These are phyloP conservation scores for Catocala nupta DNA, from an alignment of 2,888 invertebrate genomes.

Conservation along the genomic window DNA sequence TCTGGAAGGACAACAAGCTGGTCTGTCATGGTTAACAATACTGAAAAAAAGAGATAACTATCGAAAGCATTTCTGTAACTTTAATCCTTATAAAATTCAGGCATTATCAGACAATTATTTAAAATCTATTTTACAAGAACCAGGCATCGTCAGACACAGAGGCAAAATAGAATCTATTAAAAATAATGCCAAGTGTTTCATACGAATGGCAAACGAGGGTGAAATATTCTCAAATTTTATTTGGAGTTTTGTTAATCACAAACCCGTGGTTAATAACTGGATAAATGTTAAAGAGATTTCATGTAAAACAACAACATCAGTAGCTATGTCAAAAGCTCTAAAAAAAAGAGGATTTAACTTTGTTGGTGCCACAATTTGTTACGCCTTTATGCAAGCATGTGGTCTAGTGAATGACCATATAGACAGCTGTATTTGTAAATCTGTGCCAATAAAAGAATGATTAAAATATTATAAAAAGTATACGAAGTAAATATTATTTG, in stretches of 20 bases:
- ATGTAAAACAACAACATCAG: slow-evolving; percentile 63
- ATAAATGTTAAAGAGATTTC: slow-evolving; percentile 64
- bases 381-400: slow-evolving; percentile 83
- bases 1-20: slow-evolving; percentile 82
- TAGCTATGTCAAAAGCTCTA: slow-evolving; percentile 67
- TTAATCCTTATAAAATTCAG: slow-evolving; percentile 67
- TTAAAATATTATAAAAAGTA: too few species aligned
- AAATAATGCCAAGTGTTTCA: slow-evolving; percentile 73
- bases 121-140: slow-evolving; percentile 51
- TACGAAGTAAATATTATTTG: too few species aligned
- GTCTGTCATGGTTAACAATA: slow-evolving; percentile 79
- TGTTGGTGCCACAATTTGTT: slow-evolving; percentile 77
- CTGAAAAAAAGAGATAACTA: slow-evolving; percentile 77
- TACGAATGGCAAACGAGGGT: slow-evolving; percentile 67
- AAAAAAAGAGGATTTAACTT: slow-evolving; percentile 76
- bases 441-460: neutral
- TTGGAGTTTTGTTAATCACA: slow-evolving; percentile 73
- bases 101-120: slow-evolving; percentile 60
- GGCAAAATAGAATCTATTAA: slow-evolving; percentile 75
- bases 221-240: slow-evolving; percentile 72
- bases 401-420: slow-evolving; percentile 79
- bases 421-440: slow-evolving; percentile 57
- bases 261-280: slow-evolving; percentile 71
- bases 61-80: slow-evolving; percentile 64
- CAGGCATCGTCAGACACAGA: slow-evolving; percentile 71